Conservation (phyloP, 2,113 vertebrate genomes). For the Ptyas mucosa region DNA sequence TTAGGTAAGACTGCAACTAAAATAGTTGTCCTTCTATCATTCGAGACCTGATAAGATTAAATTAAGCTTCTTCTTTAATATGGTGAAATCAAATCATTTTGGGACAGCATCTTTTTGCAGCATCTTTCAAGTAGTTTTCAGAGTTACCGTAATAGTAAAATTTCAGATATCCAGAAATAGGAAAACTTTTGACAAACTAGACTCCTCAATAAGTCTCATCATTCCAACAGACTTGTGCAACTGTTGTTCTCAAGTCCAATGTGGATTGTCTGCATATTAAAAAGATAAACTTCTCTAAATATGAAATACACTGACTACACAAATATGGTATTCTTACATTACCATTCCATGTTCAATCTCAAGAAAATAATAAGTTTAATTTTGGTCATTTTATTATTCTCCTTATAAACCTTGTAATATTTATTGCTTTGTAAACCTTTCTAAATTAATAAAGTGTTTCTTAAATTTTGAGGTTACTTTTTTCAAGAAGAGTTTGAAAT, state of each 20-base stretch:
- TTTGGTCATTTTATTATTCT: background rate
- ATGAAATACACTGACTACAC: background rate
- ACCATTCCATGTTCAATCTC: background rate
- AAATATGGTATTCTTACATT: background rate
- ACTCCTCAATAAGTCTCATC: conserved; percentile 71
- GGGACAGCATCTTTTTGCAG: background rate
- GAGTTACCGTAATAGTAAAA: background rate
- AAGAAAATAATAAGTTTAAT: background rate
- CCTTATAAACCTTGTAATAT: background rate
- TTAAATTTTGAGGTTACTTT: background rate
- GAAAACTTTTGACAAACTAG: background rate
- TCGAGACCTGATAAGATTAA: background rate
- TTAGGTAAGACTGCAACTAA: background rate
- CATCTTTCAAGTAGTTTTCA: background rate
- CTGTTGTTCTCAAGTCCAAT: conserved; percentile 76
- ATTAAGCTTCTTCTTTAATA: background rate
- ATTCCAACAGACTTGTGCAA: conserved; percentile 82
- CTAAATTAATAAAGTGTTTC: background rate
- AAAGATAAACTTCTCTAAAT: conserved; percentile 5
- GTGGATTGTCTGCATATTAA: conserved; percentile 76
- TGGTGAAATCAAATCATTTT: background rate
- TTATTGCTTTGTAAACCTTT: background rate
- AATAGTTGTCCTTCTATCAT: background rate
- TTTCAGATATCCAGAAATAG: background rate
- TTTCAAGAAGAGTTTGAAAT: background rate